Evolutionary conservation across 2,888 invertebrate species (phyloP), one percentile per base, ranked within the genome.

Genomic region (Acleris literana): DNA sequence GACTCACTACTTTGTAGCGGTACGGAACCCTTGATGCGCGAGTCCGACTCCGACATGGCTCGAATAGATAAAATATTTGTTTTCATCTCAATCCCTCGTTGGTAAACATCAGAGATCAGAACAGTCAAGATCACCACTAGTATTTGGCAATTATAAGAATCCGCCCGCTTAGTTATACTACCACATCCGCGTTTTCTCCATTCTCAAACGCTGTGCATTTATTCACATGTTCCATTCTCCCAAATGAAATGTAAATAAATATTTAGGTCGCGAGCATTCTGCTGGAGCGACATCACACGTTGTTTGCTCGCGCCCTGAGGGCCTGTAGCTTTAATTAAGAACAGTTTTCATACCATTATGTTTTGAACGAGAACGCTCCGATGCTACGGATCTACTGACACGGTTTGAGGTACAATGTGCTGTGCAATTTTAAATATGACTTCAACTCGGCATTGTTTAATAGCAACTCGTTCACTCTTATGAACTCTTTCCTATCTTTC

Each of bases 241-340:
- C 79, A 84, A 86, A 86, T 86, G 81, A 85, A 86, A 85, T 84
- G 85, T 85, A 86, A 86, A 86, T 84, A 85, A 80, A 77, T 75
- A 75, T 82, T 77, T 81, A 72, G 80, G 73, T 74, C 80, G 75
- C 67, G 66, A 71, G 71, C 74, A 72, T 72, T 73, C 69, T 70
- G 46, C 55, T 22, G 57, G 25, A 72, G 69, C 70, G 63, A 71
- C 72, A 74, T 71, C 69, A 70, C 69, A 72, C 70, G 68, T 64
- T 71, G 77, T 80, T 80, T 78, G 71, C 75, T 72, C 72, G 55
- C 74, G 71, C 71, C 53, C 59, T 22, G 64, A 69, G 71, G 68
- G 74, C 75, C 73, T 68, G 63, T 69, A 66, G 69, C 69, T 76
- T 81, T 80, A 80, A 79, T 83, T 81, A 79, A 80, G 70, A 72